Evolutionary conservation across 2,113 vertebrate species (phyloP), one percentile per base, ranked within the genome.

Genomic region (Pungitius pungitius): DNA sequence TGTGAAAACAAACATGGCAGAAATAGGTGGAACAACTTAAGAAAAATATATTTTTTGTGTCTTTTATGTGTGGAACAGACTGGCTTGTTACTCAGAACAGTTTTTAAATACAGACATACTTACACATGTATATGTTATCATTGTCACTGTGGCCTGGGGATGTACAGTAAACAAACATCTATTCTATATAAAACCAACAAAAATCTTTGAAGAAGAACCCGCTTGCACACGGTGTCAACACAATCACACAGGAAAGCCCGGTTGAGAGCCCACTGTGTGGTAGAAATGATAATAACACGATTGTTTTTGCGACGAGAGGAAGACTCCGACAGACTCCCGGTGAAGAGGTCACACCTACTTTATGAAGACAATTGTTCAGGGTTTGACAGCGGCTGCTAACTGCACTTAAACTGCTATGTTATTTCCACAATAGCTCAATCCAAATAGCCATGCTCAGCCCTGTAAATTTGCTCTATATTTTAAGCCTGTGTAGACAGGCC

Each of bases 231-330:
- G 18, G 57, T 61, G 63, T 71, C 30, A 22, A 72, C 55, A 61
- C 66, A 83, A 81, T 85, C 65, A 83, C 56, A 78, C 80, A 56
- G 69, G 45, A 86, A 80, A 79, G 69, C 39, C 56, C 58, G 75
- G 73, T 69, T 80, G 75, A 81, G 75, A 84, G 47, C 71, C 71
- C 57, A 37, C 75, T 84, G 76, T 75, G 73, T 85, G 80, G 71
- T 52, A 43, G 47, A 86, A 83, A 87, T 83, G 86, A 80, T 81
- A 85, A 86, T 80, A 89, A 87, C 69, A 73, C 74, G 54, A 67
- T 62, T 66, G 78, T 55, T 78, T 87, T 83, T 78, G 79, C 76
- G 75, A 75, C 57, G 17, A 47, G 64, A 73, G 43, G 65, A 71
- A 75, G 73, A 77, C 69, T 85, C 69, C 73, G 75, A 75, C 77